These are phyloP conservation scores for Musca vetustissima DNA, from an alignment of 1,140 invertebrate genomes.

Conservation along the genomic window DNA sequence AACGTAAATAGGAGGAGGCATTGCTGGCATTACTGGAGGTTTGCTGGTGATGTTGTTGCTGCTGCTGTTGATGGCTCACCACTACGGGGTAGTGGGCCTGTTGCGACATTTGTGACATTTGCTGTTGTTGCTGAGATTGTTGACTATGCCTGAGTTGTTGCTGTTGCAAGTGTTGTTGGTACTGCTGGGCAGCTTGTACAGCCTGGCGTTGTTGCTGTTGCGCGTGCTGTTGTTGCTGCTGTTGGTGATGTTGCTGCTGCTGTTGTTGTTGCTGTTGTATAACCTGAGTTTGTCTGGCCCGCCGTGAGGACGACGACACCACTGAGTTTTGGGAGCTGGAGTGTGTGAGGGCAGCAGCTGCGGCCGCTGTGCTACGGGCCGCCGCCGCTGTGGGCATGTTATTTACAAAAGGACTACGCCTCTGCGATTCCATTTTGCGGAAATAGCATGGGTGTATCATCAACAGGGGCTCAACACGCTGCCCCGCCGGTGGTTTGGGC, in stretches of 20 bases:
- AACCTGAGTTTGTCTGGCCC: slow-evolving; percentile 37
- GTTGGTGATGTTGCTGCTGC: slow-evolving; percentile 45
- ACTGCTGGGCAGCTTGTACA: slow-evolving; percentile 32
- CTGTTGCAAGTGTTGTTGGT: slow-evolving; percentile 40
- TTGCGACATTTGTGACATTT: slow-evolving; percentile 56
- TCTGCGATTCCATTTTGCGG: slow-evolving; percentile 74
- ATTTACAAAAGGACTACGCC: slow-evolving; percentile 74
- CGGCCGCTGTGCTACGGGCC: slow-evolving; percentile 33
- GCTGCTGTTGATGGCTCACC: slow-evolving; percentile 43
- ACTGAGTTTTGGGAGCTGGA: slow-evolving; percentile 8
- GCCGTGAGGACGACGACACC: slow-evolving; percentile 4
- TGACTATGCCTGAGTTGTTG: slow-evolving; percentile 37
- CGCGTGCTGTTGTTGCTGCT: slow-evolving; percentile 31
- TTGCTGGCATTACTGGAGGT: slow-evolving; percentile 14
- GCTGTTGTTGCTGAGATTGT: slow-evolving; percentile 33
- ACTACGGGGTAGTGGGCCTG: slow-evolving; percentile 52
- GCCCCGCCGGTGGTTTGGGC: slow-evolving; percentile 76
- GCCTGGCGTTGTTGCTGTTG: slow-evolving; percentile 34
- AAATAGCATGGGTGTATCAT: slow-evolving; percentile 87
- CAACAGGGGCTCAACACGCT: slow-evolving; percentile 72
- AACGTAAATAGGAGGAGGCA: slow-evolving; percentile 32
- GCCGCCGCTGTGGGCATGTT: slow-evolving; percentile 62
- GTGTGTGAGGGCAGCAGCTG: slow-evolving; percentile 18
- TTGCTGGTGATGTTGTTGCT: slow-evolving; percentile 41
- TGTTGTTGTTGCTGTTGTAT: slow-evolving; percentile 45